phyloP scores from a whole-genome alignment of 92 coral and sea anemone genomes.

The Phenganax stokvisi region DNA sequence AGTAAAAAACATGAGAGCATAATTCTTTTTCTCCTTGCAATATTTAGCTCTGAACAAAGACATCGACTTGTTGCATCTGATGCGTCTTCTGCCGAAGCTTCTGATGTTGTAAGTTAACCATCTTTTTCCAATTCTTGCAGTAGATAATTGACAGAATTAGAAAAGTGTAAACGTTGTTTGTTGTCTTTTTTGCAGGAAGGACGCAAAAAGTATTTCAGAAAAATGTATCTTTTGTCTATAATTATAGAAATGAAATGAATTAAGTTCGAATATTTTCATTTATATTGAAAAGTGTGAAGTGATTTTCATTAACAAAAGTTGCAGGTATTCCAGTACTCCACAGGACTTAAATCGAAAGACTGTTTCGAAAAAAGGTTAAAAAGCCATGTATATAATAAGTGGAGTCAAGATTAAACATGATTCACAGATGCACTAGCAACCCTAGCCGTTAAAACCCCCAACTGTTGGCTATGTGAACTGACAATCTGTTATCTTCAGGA shows the following conservation, averaged over 20 bases:
- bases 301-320: slow-evolving; percentile 42
- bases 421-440: neutral
- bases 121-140: neutral
- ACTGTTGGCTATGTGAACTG: neutral
- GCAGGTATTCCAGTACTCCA: slow-evolving; percentile 73
- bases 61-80: slow-evolving; percentile 1
- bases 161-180: neutral
- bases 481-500: neutral
- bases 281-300: neutral
- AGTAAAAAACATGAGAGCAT: neutral
- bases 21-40: neutral
- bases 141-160: neutral
- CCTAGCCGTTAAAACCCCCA: neutral
- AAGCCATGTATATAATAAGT: neutral
- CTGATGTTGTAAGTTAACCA: slow-evolving; percentile 20
- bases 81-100: slow-evolving; percentile 24
- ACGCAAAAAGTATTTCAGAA: slow-evolving; percentile 11
- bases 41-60: slow-evolving; percentile 17
- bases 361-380: slow-evolving; percentile 13
- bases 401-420: too few relatives aligned
- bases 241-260: neutral
- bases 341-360: slow-evolving; percentile 11
- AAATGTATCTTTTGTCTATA: slow-evolving; percentile 23
- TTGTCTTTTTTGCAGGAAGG: slow-evolving; percentile 19
- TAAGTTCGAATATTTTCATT: neutral